phyloP scores from a whole-genome alignment of 2,888 invertebrate species.

The Cataglyphis altisquamis region DNA sequence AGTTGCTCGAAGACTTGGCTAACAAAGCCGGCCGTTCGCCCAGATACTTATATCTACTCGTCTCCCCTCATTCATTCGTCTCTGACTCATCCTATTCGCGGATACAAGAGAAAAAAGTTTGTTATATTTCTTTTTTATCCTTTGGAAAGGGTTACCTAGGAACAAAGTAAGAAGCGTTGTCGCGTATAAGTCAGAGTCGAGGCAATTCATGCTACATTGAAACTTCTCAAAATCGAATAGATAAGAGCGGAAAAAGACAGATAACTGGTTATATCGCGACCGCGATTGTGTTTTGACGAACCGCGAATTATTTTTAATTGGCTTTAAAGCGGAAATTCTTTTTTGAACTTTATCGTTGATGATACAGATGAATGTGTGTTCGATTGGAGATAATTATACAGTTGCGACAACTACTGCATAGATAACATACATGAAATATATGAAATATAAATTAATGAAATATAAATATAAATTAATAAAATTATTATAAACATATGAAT shows the following conservation, averaged over 20 bases:
- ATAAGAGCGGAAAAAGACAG: slow-evolving; percentile 46
- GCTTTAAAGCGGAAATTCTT: background rate
- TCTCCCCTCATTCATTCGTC: slow-evolving; percentile 89
- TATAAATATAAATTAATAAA: background rate
- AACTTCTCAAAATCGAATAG: slow-evolving; percentile 36
- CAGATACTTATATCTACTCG: slow-evolving; percentile 6
- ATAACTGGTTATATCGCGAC: background rate
- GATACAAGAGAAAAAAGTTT: slow-evolving; percentile 86
- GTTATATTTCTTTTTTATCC: slow-evolving; percentile 34
- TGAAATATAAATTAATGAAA: background rate
- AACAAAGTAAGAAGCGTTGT: slow-evolving; percentile 31
- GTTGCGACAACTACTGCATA: background rate
- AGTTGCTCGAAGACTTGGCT: slow-evolving; percentile 7
- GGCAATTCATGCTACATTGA: background rate
- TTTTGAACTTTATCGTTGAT: background rate
- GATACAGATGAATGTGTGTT: background rate
- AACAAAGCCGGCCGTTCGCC: slow-evolving; percentile 31
- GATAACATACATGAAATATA: background rate
- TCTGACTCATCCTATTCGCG: slow-evolving; percentile 88
- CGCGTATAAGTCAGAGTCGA: background rate
- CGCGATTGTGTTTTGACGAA: background rate
- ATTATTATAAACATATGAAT: background rate
- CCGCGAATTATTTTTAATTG: background rate
- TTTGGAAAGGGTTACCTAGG: background rate
- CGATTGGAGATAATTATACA: background rate